Evolutionary conservation across 64 coral and sea anemone genomes (phyloP), one percentile per base, ranked within the genome.

Genomic region (Pachyseris speciosa): DNA sequence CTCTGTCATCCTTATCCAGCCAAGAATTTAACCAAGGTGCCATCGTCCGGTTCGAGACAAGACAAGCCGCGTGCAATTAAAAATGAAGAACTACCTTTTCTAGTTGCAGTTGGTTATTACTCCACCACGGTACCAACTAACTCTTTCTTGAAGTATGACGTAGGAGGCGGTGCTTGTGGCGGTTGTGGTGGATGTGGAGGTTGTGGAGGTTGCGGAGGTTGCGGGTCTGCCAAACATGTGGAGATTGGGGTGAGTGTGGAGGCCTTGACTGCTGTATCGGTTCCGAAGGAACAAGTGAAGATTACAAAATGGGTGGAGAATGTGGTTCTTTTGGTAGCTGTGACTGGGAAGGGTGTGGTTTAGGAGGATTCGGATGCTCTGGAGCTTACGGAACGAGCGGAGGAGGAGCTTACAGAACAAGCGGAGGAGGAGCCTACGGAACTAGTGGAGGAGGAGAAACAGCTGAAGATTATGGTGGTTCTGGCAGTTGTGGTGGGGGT

Each of bases 1-100:
- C 59, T 93, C 19, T 93, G 91, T n/a, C 91, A 93, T 0, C 91
- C 91, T 17, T 87, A 93, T n/a, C 65, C 76, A 67, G 69, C 43
- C 16, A 16, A 36, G 15, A 94, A 37, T 29, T 29, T 44, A 8
- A 66, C 66, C 7, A 70, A 12, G 7, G 59, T 41, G 25, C 91
- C 84, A 32, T 72, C 91, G 38, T 45, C 44, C 19, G 75, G 64
- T 66, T 25, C 42, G 9, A 29, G 57, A 12, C 61, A 5, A 1
- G 8, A 34, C 17, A 86, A 67, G 48, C 73, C 84, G 7, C 75
- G 83, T 17, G 51, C 65, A 33, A 72, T 87, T 30, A 42, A 69
- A 63, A 79, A 80, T 49, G 91, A 88, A 55, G 42, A 88, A 13
- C 61, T 86, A 1, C 0, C 24, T 32, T 72, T 88, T 34, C 37